Conservation (phyloP, 1,140 invertebrate species). For the Mercenaria mercenaria region DNA sequence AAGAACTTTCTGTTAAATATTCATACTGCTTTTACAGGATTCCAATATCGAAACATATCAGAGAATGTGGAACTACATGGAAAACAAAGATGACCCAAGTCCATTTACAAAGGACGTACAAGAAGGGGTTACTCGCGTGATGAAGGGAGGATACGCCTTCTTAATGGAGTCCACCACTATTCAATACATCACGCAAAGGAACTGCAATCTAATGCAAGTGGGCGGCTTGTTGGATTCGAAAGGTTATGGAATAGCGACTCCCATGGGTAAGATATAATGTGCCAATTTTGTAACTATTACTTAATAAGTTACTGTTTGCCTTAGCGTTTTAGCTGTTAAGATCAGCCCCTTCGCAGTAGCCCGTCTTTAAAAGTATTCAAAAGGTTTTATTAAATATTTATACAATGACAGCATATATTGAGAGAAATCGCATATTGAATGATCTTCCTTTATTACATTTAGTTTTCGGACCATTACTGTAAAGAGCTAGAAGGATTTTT, state of each 20-base stretch:
- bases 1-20: no score
- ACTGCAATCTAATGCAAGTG: constrained; percentile 99
- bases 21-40: constrained; percentile 90
- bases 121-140: constrained; percentile 81
- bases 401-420: no score
- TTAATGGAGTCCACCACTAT: constrained; percentile 98
- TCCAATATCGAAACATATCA: constrained; percentile 96
- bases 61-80: constrained; percentile 99
- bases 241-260: constrained; percentile 90
- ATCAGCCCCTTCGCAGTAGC: no score
- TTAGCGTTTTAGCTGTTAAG: no score
- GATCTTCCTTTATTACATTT: no score
- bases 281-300: neutral
- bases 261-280: constrained; percentile 84
- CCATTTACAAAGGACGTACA: constrained; percentile 77
- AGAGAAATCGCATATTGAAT: no score
- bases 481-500: no score
- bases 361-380: no score
- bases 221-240: constrained; percentile 97
- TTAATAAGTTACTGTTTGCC: no score
- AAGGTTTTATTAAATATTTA: no score
- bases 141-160: constrained; percentile 96
- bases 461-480: no score
- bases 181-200: constrained; percentile 95
- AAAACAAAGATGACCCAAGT: constrained; percentile 85